phyloP scores from a whole-genome alignment of 2,113 vertebrate genomes.

The Perca schrenkii region DNA sequence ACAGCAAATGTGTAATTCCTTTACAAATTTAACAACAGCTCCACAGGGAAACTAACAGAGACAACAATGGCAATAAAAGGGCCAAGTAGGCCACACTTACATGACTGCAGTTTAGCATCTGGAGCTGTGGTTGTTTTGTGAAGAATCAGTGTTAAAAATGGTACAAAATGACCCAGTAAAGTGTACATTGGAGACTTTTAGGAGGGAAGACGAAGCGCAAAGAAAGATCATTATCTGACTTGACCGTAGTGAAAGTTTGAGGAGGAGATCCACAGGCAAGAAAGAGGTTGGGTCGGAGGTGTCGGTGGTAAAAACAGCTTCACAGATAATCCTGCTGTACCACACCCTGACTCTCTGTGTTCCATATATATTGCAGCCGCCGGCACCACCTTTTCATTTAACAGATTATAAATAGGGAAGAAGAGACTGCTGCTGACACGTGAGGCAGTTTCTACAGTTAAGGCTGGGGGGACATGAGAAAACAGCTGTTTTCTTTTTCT shows the following conservation, averaged over 20 bases:
- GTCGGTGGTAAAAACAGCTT: slow-evolving; percentile 14
- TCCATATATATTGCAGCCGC: slow-evolving; percentile 10
- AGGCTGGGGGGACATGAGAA: slow-evolving; percentile 28
- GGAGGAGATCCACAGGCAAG: slow-evolving; percentile 6
- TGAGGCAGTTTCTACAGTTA: slow-evolving; percentile 46
- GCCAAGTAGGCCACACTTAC: slow-evolving; percentile 64
- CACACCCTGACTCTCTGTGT: slow-evolving; percentile 24
- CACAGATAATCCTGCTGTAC: slow-evolving; percentile 21
- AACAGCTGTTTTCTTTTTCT: slow-evolving; percentile 59
- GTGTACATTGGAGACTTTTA: slow-evolving; percentile 69
- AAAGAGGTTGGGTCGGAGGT: slow-evolving; percentile 1
- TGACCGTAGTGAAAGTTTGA: not conserved
- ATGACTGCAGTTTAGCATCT: slow-evolving; percentile 60
- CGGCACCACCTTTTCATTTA: slow-evolving; percentile 30
- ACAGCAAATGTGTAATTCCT: not conserved
- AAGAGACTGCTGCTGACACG: slow-evolving; percentile 27
- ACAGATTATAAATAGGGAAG: slow-evolving; percentile 63
- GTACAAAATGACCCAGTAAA: slow-evolving; percentile 70
- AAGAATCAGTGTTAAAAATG: slow-evolving; percentile 73
- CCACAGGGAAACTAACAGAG: no score
- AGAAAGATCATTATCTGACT: slow-evolving; percentile 21
- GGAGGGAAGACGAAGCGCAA: not conserved
- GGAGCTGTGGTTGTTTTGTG: slow-evolving; percentile 65
- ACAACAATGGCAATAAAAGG: not conserved
- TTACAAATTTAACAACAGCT: not conserved